Evolutionary conservation across 2,888 invertebrate species (phyloP).

Genomic region (Globia sparganii): DNA sequence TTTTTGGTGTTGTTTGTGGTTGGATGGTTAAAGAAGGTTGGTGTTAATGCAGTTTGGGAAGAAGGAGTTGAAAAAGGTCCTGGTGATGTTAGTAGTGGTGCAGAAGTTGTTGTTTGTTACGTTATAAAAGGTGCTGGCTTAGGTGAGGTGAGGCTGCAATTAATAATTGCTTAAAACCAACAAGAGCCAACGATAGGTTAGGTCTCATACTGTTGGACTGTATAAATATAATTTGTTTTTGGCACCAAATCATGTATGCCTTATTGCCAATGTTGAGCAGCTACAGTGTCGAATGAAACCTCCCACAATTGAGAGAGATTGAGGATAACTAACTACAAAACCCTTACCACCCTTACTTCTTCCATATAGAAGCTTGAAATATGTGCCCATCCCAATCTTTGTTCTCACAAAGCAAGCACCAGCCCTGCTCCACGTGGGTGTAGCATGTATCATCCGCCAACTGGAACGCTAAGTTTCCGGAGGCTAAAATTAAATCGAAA

Average conservation of each 20-base stretch:
- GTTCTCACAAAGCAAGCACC: slow-evolving; percentile 10
- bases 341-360: not conserved
- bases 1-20: slow-evolving; percentile 8
- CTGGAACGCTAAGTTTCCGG: slow-evolving; percentile 73
- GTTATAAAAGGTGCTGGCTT: not conserved
- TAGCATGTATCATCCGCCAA: slow-evolving; percentile 70
- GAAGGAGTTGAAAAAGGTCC: not conserved
- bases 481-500: slow-evolving; percentile 69
- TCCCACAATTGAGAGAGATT: not conserved
- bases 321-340: not conserved
- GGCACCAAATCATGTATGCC: not conserved
- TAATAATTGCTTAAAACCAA: not conserved
- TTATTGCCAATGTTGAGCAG: not conserved
- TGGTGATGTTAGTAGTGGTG: not conserved
- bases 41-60: not conserved
- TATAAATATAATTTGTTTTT: not conserved
- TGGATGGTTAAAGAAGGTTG: not conserved
- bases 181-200: not conserved
- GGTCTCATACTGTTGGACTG: not conserved
- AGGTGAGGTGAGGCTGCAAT: not conserved
- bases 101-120: not conserved
- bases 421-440: slow-evolving; percentile 51
- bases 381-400: not conserved
- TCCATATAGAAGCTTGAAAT: not conserved
- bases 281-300: not conserved